Evolutionary conservation across 37 sponge, comb jelly and placozoan genomes (phyloP).

Genomic region (Dysidea cf. avara): DNA sequence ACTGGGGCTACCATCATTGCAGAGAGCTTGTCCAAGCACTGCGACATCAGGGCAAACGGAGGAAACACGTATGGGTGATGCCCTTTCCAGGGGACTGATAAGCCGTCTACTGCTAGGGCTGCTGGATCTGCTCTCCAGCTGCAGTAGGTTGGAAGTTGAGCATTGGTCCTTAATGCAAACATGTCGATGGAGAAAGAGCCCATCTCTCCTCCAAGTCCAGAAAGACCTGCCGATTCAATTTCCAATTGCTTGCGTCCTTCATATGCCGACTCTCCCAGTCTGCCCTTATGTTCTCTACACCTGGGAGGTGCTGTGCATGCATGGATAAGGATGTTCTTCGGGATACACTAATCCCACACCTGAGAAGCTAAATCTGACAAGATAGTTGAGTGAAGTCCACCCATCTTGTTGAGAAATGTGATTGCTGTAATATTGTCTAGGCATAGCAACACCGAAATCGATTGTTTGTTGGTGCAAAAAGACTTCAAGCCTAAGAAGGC

Average conservation of each 20-base stretch:
- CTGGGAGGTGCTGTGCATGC: slow-evolving; percentile 7
- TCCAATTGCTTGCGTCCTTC: slow-evolving; percentile 18
- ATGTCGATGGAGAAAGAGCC: slow-evolving; percentile 30
- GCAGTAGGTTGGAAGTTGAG: too few species aligned
- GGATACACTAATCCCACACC: slow-evolving; percentile 38
- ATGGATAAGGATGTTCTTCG: slow-evolving; percentile 11
- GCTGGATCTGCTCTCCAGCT: slow-evolving; percentile 12
- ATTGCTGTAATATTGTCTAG: slow-evolving; percentile 39
- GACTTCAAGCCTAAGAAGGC: slow-evolving; percentile 32
- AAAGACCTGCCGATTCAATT: slow-evolving; percentile 1
- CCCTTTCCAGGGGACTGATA: background rate
- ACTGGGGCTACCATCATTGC: slow-evolving; percentile 11
- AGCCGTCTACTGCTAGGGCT: slow-evolving; percentile 6
- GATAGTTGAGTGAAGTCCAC: slow-evolving; percentile 19
- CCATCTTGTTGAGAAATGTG: slow-evolving; percentile 27
- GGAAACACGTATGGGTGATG: slow-evolving; percentile 18
- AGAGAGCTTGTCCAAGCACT: slow-evolving; percentile 2
- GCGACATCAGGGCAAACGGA: slow-evolving; percentile 7
- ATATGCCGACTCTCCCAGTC: slow-evolving; percentile 32
- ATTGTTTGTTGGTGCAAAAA: background rate
- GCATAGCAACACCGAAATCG: slow-evolving; percentile 6
- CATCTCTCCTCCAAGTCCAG: too few species aligned
- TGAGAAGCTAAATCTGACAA: slow-evolving; percentile 23
- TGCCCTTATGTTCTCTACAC: slow-evolving; percentile 22
- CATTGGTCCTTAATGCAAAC: slow-evolving; percentile 33